These are phyloP conservation scores for Bombus affinis DNA, from an alignment of 1,140 invertebrate species.

Conservation along the genomic window DNA sequence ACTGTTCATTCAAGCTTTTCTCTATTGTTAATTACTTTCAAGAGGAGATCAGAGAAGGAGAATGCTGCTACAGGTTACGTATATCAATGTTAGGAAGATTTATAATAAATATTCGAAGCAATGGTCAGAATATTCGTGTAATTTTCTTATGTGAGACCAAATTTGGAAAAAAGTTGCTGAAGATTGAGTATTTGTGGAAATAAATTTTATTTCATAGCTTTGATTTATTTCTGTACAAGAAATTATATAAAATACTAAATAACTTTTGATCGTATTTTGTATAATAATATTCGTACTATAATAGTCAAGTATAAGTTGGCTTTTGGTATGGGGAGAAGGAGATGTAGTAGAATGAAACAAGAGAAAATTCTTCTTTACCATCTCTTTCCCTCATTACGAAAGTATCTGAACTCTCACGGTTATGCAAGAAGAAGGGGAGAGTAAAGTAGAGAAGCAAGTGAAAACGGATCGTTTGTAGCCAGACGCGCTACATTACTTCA, in stretches of 20 bases:
- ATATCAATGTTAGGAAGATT: not conserved
- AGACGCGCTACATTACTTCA: slow-evolving; percentile 1
- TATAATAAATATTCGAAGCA: not conserved
- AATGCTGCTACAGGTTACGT: too few species aligned
- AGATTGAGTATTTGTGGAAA: not conserved
- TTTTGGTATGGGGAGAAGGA: too few species aligned
- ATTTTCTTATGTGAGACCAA: not conserved
- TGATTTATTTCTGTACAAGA: not conserved
- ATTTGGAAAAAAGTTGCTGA: not conserved
- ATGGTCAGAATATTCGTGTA: too few species aligned
- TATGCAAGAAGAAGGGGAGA: not conserved
- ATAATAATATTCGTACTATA: not conserved
- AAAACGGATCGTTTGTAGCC: slow-evolving; percentile 28
- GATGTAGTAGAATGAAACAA: not conserved
- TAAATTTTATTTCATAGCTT: not conserved
- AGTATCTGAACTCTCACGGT: slow-evolving; percentile 10
- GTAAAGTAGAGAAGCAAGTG: not conserved
- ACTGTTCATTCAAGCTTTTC: not conserved
- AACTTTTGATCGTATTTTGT: not conserved
- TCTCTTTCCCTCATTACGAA: not conserved
- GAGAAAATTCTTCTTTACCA: slow-evolving; percentile 6
- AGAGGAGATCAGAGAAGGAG: not conserved
- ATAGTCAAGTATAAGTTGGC: not conserved
- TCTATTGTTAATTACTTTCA: not conserved
- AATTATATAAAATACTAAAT: not conserved